Evolutionary conservation across 2,113 vertebrate species (phyloP).

Genomic region (Brachypodius melanocephalos): DNA sequence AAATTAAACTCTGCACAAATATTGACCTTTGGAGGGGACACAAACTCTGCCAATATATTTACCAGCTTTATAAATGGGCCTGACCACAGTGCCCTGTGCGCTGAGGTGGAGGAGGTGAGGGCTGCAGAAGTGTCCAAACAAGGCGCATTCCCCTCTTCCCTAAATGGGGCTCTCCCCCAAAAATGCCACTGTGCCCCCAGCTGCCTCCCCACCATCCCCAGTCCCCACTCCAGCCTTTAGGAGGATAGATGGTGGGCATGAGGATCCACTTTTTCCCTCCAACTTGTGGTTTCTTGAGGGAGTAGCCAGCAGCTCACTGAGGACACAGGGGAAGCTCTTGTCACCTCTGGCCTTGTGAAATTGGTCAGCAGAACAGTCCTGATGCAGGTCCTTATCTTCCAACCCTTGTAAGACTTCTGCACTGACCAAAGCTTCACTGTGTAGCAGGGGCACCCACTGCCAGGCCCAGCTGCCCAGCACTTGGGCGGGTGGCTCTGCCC

Average conservation of each 20-base stretch:
- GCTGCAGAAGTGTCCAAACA: background rate
- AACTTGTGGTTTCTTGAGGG: background rate
- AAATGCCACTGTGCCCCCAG: background rate
- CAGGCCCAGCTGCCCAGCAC: background rate
- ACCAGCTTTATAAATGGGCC: slow-evolving; percentile 81
- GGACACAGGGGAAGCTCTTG: background rate
- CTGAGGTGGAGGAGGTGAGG: slow-evolving; percentile 56
- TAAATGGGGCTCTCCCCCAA: fast-evolving
- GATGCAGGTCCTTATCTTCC: background rate
- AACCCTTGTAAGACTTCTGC: background rate
- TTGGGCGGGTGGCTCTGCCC: background rate
- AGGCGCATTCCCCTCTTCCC: background rate
- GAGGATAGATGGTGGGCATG: background rate
- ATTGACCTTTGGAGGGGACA: slow-evolving; percentile 85
- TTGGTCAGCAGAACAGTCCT: background rate
- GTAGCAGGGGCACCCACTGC: background rate
- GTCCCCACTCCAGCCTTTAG: background rate
- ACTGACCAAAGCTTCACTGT: background rate
- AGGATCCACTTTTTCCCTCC: background rate
- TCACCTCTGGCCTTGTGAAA: background rate
- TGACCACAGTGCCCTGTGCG: slow-evolving; percentile 75
- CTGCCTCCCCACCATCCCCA: fast-evolving
- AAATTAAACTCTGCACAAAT: slow-evolving; percentile 86
- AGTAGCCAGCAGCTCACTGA: background rate
- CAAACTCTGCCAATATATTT: slow-evolving; percentile 77